Evolutionary conservation across 2,888 invertebrate species (phyloP).

Genomic region (Clistopyga incitator): DNA sequence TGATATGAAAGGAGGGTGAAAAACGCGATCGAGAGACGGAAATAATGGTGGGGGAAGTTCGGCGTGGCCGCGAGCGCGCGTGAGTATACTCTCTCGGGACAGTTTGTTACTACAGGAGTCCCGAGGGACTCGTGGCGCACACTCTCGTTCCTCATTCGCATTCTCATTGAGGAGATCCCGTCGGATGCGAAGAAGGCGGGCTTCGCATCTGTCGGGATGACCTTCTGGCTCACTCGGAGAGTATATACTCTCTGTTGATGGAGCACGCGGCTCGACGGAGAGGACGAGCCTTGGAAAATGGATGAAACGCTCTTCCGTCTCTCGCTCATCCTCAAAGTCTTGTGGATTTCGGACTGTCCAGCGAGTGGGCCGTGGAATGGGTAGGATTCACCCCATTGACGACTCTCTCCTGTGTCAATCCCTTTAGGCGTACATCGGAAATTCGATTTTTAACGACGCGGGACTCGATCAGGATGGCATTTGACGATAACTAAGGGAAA

Average conservation of each 20-base stretch:
- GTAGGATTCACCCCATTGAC: background rate
- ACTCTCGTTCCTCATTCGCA: constrained; percentile 70
- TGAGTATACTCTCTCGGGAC: constrained; percentile 76
- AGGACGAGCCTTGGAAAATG: background rate
- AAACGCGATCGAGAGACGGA: constrained; percentile 53
- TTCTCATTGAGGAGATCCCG: constrained; percentile 40
- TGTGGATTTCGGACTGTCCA: background rate
- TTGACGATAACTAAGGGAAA: background rate
- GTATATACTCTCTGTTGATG: constrained; percentile 5
- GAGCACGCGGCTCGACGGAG: background rate
- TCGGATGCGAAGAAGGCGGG: constrained; percentile 48
- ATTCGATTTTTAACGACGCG: constrained; percentile 6
- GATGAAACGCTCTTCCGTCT: constrained; percentile 1
- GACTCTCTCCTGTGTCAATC: constrained; percentile 17
- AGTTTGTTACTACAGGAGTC: constrained; percentile 81
- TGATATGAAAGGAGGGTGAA: constrained; percentile 23
- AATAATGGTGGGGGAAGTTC: constrained; percentile 54
- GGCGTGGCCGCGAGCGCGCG: constrained; percentile 65
- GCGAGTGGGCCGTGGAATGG: background rate
- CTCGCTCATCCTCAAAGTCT: background rate
- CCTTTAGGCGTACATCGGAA: constrained; percentile 1
- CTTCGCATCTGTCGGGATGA: constrained; percentile 60
- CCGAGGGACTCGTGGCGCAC: constrained; percentile 77
- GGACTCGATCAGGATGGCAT: background rate
- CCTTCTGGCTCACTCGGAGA: constrained; percentile 1